These are phyloP conservation scores for Heliconius melpomene DNA, from an alignment of 1,140 invertebrate species.

Conservation along the genomic window DNA sequence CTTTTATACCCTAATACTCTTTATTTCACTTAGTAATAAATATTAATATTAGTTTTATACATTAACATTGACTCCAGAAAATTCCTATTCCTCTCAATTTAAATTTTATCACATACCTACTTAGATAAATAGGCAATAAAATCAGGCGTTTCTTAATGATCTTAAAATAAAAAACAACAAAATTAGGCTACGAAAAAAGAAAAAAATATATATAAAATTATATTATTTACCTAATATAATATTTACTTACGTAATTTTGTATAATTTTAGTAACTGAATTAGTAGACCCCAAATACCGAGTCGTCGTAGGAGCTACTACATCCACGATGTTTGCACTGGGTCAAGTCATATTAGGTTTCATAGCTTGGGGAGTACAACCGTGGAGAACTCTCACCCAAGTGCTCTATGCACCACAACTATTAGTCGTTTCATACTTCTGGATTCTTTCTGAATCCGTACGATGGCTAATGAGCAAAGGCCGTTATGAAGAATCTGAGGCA, in stretches of 20 bases:
- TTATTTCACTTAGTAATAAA: too few species aligned
- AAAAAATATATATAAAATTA: not conserved
- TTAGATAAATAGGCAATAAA: too few species aligned
- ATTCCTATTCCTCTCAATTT: too few species aligned
- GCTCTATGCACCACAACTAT: constrained; percentile 85
- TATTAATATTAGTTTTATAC: too few species aligned
- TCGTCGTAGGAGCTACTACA: constrained; percentile 86
- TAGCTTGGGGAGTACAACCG: constrained; percentile 85
- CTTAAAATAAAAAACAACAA: too few species aligned
- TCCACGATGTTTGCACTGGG: constrained; percentile 87
- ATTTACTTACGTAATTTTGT: not conserved
- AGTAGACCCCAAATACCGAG: constrained; percentile 87
- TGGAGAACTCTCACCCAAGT: constrained; percentile 88
- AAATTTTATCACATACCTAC: too few species aligned
- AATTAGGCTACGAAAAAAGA: too few species aligned
- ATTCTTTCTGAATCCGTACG: constrained; percentile 86
- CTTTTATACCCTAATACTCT: too few species aligned
- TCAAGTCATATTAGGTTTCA: constrained; percentile 85
- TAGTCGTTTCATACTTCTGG: constrained; percentile 85
- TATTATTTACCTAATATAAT: not conserved
- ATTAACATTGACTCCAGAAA: too few species aligned
- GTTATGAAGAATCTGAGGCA: constrained; percentile 82
- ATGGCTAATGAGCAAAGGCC: constrained; percentile 87
- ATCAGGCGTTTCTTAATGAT: too few species aligned
- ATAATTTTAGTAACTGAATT: constrained; percentile 86